Evolutionary conservation across 2,113 vertebrate species (phyloP).

Genomic region (Talpa occidentalis): DNA sequence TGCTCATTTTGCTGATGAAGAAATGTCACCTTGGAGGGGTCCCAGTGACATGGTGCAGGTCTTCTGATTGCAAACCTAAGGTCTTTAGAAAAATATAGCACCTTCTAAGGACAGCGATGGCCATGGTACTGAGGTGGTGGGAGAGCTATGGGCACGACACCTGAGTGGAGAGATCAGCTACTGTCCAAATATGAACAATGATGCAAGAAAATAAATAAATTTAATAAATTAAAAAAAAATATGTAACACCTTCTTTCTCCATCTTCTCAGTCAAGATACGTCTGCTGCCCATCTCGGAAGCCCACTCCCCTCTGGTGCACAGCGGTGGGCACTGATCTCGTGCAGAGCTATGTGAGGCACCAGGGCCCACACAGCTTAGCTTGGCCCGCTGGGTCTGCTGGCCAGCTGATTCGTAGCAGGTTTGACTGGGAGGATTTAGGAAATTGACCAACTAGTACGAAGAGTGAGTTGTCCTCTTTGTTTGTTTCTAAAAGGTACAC

Average conservation of each 20-base stretch:
- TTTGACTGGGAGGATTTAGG: background rate
- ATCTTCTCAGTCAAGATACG: background rate
- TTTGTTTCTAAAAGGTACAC: background rate
- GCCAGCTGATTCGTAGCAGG: background rate
- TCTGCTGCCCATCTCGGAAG: background rate
- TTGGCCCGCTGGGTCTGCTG: fast-evolving
- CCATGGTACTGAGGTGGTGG: no score
- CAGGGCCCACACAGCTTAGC: fast-evolving
- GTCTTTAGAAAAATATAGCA: background rate
- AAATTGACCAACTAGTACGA: background rate
- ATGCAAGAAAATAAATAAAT: no score
- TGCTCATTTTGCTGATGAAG: background rate
- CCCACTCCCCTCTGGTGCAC: fast-evolving
- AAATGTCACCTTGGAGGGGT: fast-evolving
- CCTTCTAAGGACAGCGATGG: no score
- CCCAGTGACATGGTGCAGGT: fast-evolving
- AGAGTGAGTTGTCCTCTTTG: background rate
- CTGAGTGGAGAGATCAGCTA: no score
- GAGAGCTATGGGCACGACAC: no score
- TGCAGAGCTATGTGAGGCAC: fast-evolving
- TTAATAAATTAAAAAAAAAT: no score
- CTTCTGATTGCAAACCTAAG: background rate
- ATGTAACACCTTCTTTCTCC: background rate
- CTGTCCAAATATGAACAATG: no score
- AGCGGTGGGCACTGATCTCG: fast-evolving